Conservation (phyloP, 2,113 vertebrate genomes). For the Passer montanus region DNA sequence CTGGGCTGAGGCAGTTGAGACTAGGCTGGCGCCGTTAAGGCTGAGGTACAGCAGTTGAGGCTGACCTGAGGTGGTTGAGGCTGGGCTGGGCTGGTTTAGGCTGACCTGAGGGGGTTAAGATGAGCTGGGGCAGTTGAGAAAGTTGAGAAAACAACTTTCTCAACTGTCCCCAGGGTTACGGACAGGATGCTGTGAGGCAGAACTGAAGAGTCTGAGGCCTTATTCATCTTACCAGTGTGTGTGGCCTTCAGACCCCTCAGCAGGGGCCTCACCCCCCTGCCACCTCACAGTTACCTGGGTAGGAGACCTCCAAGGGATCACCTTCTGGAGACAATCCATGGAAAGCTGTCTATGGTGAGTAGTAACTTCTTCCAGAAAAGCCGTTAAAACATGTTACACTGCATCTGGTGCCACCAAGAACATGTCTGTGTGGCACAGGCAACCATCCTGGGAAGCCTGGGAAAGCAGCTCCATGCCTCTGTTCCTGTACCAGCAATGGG, state of each 20-base stretch:
- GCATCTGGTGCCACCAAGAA: not conserved
- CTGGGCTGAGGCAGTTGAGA: not conserved
- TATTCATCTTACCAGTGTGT: accelerated
- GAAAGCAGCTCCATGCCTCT: not conserved
- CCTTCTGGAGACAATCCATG: not conserved
- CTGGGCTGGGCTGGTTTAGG: not conserved
- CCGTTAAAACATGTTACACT: not conserved
- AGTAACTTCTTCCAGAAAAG: not conserved
- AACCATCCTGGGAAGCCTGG: not conserved
- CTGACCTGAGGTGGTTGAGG: not conserved
- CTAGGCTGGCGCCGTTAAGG: not conserved
- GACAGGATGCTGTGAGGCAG: not conserved
- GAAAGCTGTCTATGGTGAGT: not conserved
- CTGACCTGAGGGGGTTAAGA: not conserved
- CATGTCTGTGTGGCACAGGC: not conserved
- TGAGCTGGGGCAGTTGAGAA: not conserved
- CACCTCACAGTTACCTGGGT: too few relatives aligned
- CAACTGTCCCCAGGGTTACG: too few relatives aligned
- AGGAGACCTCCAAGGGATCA: not conserved
- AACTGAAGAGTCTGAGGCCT: not conserved
- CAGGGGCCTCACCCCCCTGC: accelerated
- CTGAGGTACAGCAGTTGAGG: not conserved
- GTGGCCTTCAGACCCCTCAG: not conserved
- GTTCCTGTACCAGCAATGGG: not conserved
- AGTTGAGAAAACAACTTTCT: not conserved